A percentile compares a stretch with the other conserved stretches of the same genome.
These are phyloP conservation scores for Hylyphantes graminicola DNA, from an alignment of 1,140 invertebrate genomes.

Conservation along the genomic window DNA sequence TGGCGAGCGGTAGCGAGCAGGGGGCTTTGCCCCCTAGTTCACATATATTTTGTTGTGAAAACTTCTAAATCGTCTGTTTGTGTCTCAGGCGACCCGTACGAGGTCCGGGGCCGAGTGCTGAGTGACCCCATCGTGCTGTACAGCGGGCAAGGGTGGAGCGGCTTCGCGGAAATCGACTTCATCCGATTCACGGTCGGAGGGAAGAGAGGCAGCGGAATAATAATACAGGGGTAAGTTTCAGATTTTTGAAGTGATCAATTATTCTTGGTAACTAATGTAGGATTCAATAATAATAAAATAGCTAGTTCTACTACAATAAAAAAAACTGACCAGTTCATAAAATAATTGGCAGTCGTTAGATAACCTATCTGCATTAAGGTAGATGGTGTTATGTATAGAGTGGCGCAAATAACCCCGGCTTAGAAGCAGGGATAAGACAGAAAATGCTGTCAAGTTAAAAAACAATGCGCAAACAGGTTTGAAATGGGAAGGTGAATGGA, in stretches of 20 bases:
- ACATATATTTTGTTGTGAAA: not conserved
- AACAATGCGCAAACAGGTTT: too few relatives aligned
- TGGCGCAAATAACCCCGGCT: too few relatives aligned
- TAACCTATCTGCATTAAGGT: not conserved
- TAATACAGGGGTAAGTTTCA: conserved; percentile 15
- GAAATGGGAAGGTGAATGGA: too few relatives aligned
- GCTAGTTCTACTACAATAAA: too few relatives aligned
- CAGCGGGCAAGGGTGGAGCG: conserved; percentile 9
- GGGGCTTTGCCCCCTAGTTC: too few relatives aligned
- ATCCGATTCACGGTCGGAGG: not conserved
- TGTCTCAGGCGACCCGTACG: not conserved
- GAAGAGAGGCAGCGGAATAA: conserved; percentile 12
- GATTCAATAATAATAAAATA: too few relatives aligned
- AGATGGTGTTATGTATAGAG: not conserved
- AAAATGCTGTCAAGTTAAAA: too few relatives aligned
- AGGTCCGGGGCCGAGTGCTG: not conserved
- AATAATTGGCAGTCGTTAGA: not conserved
- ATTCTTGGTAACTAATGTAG: too few relatives aligned
- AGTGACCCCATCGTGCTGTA: conserved; percentile 6
- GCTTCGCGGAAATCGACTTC: conserved; percentile 25
- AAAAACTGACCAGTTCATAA: too few relatives aligned
- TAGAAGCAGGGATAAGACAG: too few relatives aligned
- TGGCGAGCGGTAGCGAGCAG: too few relatives aligned
- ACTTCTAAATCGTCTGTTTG: not conserved
- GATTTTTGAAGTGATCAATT: too few relatives aligned